These are phyloP conservation scores for Trachymyrmex septentrionalis DNA, from an alignment of 1,140 invertebrate genomes.

Conservation along the genomic window DNA sequence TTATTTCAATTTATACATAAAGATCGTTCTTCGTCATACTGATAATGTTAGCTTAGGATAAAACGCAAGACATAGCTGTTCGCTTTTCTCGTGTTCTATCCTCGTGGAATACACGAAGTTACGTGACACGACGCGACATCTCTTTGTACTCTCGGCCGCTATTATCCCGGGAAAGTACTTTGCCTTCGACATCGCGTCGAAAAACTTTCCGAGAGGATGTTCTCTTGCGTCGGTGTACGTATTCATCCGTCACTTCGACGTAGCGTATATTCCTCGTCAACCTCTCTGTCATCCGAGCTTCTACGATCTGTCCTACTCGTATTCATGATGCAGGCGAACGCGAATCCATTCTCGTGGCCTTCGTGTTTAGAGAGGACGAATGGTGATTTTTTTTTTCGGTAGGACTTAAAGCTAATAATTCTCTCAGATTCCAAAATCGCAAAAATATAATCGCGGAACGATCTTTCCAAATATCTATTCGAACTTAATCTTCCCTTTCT, in stretches of 20 bases:
- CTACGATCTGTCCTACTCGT: constrained; percentile 41
- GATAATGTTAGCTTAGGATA: constrained; percentile 30
- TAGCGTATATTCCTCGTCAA: constrained; percentile 51
- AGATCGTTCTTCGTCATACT: neutral
- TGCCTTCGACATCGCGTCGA: constrained; percentile 42
- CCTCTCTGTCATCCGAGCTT: constrained; percentile 55
- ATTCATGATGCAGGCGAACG: constrained; percentile 31
- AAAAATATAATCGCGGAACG: neutral
- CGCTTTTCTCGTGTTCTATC: constrained; percentile 36
- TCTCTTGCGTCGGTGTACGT: constrained; percentile 37
- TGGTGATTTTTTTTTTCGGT: constrained; percentile 12
- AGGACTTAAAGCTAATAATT: neutral
- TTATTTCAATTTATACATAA: constrained; percentile 22
- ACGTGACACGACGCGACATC: constrained; percentile 54
- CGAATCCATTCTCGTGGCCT: constrained; percentile 38
- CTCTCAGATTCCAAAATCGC: too few species aligned
- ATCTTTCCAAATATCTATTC: too few species aligned
- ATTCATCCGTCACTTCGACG: constrained; percentile 64
- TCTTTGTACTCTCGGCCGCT: constrained; percentile 62
- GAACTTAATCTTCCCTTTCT: too few species aligned
- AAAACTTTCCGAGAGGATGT: constrained; percentile 38
- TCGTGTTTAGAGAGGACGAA: neutral
- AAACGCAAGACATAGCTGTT: neutral
- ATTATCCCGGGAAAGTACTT: constrained; percentile 54
- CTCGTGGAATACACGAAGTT: constrained; percentile 34